Base-by-base conservation (phyloP, 92 coral and sea anemone genomes). In the Montipora capitata region DNA sequence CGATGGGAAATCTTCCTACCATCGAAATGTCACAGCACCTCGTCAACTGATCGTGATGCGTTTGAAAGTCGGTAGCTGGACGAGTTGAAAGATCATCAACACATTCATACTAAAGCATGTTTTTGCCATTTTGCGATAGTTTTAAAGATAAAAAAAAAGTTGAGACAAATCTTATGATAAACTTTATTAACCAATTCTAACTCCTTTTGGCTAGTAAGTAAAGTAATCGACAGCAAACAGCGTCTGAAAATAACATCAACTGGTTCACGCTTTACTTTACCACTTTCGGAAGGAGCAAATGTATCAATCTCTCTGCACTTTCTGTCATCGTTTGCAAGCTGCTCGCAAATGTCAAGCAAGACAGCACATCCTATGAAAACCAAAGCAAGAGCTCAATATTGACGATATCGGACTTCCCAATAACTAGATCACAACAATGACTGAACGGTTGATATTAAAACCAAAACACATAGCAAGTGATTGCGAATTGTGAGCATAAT, bases 231-330 rank as follows among this genome's bases (percentile, higher is more conserved):
- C 59, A 3, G 14, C 3, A 54, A 54, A 54, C 12, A 3, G 14
- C 3, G 59, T 3, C 12, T 8, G 12, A 54, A 45, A 54, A 54
- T 54, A 5, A 8, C 15, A 3, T 8, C 12, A 8, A 8, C 3
- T 54, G 3, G 5, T 13, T 10, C 15, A 8, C 10, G 15, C 3
- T 8, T 54, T 54, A 48, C 52, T 5, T 27, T 72, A 95, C 98
- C 88, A 93, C 93, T 73, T 80, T 87, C 63, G 98, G 98, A 7
- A 95, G 68, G 57, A 95, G 81, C 78, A 91, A 85, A 70, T 81
- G 91, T 57, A 95, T 72, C 40, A 89, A 83, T 62, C 94, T 95
- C 61, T 93, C 98, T n/a, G 94, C 95, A 68, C 89, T 89, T 58
- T 73, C 61, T 54, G 87, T 70, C 69, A 95, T 85, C 15, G 88